phyloP scores from a whole-genome alignment of 53 echinoderm and acorn worm species.

The Pentamera pediparva region DNA sequence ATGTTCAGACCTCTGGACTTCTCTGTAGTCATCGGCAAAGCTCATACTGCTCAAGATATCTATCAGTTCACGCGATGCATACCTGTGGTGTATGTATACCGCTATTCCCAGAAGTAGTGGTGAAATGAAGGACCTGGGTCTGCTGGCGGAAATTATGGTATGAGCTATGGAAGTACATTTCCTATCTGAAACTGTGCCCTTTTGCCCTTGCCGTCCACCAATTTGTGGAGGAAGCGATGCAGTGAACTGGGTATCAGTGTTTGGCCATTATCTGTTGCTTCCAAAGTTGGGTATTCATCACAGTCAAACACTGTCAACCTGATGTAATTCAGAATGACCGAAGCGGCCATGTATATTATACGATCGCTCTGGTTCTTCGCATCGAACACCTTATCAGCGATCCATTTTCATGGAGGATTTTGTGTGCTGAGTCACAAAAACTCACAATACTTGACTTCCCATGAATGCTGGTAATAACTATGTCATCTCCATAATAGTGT shows the following conservation, averaged over 20 bases:
- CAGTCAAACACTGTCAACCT: not conserved
- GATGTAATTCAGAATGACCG: conserved; percentile 20
- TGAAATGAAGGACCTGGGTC: no score
- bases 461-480: conserved; percentile 30
- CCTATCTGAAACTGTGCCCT: conserved; percentile 23
- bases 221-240: no score
- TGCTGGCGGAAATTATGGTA: conserved; percentile 34
- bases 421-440: conserved; percentile 40
- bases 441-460: conserved; percentile 29
- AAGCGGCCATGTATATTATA: conserved; percentile 39
- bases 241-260: no score
- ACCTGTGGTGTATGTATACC: conserved; percentile 41
- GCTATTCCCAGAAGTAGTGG: no score
- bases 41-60: conserved; percentile 33
- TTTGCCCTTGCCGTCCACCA: not conserved
- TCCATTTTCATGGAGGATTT: conserved; percentile 42
- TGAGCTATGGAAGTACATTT: conserved; percentile 38
- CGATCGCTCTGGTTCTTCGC: conserved; percentile 26
- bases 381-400: conserved; percentile 31
- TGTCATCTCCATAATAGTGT: conserved; percentile 23
- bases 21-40: not conserved
- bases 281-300: conserved; percentile 1
- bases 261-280: no score
- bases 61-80: conserved; percentile 46
- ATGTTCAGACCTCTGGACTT: no score